Evolutionary conservation across 30 jellyfish, hydroid and myxozoan species (phyloP).

Genomic region (Clytia hemisphaerica): DNA sequence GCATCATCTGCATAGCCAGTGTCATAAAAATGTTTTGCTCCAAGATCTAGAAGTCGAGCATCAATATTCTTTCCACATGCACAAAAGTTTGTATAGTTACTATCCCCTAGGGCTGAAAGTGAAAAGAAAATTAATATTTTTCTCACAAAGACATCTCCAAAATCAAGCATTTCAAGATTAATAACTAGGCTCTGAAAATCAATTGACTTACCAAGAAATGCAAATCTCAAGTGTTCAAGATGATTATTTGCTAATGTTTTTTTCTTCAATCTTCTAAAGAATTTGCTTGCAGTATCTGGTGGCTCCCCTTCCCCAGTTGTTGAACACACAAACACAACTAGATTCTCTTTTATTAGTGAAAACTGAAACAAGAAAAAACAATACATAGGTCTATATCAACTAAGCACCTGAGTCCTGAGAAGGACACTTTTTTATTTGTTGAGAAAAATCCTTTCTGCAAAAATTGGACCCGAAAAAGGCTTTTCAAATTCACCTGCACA

Average conservation of each 20-base stretch:
- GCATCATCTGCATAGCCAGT: conserved; percentile 98
- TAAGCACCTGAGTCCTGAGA: too few species aligned
- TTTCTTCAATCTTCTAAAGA: conserved; percentile 63
- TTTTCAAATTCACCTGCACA: too few species aligned
- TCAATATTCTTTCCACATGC: conserved; percentile 72
- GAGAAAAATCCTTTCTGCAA: too few species aligned
- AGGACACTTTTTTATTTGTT: too few species aligned
- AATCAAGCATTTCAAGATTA: too few species aligned
- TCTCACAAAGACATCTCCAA: too few species aligned
- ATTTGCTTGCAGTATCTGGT: conserved; percentile 76
- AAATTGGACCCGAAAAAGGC: too few species aligned
- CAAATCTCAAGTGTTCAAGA: conserved; percentile 42
- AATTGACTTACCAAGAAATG: conserved; percentile 45
- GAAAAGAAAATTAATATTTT: too few species aligned
- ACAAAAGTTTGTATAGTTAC: conserved; percentile 90
- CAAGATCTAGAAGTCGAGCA: conserved; percentile 71
- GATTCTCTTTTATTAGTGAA: conserved; percentile 36
- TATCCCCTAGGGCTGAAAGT: conserved; percentile 82
- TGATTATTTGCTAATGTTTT: conserved; percentile 49
- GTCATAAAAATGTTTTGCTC: conserved; percentile 70
- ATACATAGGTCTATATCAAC: too few species aligned
- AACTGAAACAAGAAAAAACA: conserved; percentile 53
- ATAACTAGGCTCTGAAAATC: too few species aligned
- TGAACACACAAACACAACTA: conserved; percentile 68
- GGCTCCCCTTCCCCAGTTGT: conserved; percentile 97